A percentile compares a stretch with the other conserved stretches of the same genome.
Evolutionary conservation across 2,888 invertebrate genomes (phyloP).

Genomic region (Tetragonisca angustula): DNA sequence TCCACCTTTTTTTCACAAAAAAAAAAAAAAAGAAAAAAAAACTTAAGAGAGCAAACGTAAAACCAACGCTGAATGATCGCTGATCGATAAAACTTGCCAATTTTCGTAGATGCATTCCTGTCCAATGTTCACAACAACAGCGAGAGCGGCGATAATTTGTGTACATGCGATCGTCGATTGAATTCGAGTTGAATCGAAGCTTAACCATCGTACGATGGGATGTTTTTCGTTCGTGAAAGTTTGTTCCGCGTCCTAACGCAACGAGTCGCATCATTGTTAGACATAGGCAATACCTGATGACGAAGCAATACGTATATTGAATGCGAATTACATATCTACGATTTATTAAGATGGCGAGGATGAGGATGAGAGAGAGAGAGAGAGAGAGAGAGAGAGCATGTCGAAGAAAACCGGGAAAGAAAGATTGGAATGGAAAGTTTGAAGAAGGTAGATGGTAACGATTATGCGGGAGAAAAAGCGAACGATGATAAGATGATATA

Average conservation of each 20-base stretch:
- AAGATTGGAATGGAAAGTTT: constrained; percentile 6
- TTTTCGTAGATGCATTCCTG: constrained; percentile 17
- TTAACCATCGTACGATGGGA: too few relatives aligned
- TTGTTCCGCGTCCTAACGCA: constrained; percentile 36
- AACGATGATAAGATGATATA: too few relatives aligned
- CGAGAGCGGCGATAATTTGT: background rate
- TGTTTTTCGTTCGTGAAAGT: constrained; percentile 4
- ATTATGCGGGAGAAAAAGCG: too few relatives aligned
- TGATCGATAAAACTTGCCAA: constrained; percentile 26
- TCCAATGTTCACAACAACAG: constrained; percentile 19
- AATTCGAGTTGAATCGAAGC: background rate
- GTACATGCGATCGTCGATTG: constrained; percentile 3
- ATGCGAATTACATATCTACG: constrained; percentile 72
- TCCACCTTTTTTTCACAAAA: too few relatives aligned
- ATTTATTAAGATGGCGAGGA: constrained; percentile 63
- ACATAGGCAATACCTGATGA: constrained; percentile 81
- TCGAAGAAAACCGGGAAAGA: constrained; percentile 52
- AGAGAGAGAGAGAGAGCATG: constrained; percentile 17
- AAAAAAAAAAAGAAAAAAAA: too few relatives aligned
- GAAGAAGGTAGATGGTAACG: constrained; percentile 52
- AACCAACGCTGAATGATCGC: constrained; percentile 32
- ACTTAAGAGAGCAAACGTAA: constrained; percentile 19
- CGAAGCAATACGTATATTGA: constrained; percentile 79
- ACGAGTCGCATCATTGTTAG: constrained; percentile 70
- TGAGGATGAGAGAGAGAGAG: constrained; percentile 3